These are phyloP conservation scores for Pegea sp. DNA, from an alignment of 23 tunicate species.

Conservation along the genomic window DNA sequence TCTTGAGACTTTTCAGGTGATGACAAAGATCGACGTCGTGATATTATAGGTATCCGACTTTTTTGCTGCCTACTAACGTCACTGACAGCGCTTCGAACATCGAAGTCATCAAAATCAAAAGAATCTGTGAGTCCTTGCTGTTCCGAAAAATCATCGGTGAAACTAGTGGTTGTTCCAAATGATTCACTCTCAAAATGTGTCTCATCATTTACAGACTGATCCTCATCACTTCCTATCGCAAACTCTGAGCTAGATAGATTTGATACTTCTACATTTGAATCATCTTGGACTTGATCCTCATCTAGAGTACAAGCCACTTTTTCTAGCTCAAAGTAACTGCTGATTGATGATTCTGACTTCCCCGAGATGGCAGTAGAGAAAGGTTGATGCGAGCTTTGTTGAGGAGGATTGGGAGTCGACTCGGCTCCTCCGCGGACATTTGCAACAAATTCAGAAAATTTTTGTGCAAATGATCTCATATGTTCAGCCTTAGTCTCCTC, in stretches of 20 bases:
- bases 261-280: too few species aligned
- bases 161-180: neutral
- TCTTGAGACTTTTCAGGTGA: too few species aligned
- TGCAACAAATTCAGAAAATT: slow-evolving; percentile 14
- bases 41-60: neutral
- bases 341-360: neutral
- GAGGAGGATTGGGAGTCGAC: too few species aligned
- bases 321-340: neutral
- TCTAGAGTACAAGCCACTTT: neutral
- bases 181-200: neutral
- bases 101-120: neutral
- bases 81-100: neutral
- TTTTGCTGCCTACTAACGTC: neutral
- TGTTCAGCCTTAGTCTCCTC: neutral
- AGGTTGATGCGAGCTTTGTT: neutral
- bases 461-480: slow-evolving; percentile 9
- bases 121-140: neutral
- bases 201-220: neutral
- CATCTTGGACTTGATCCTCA: neutral
- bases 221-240: neutral
- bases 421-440: slow-evolving; percentile 3
- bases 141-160: neutral
- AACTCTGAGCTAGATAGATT: too few species aligned
- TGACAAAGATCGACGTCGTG: neutral
- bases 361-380: neutral